These are phyloP conservation scores for Pyrrhia umbra DNA, from an alignment of 2,888 invertebrate species.

Conservation along the genomic window DNA sequence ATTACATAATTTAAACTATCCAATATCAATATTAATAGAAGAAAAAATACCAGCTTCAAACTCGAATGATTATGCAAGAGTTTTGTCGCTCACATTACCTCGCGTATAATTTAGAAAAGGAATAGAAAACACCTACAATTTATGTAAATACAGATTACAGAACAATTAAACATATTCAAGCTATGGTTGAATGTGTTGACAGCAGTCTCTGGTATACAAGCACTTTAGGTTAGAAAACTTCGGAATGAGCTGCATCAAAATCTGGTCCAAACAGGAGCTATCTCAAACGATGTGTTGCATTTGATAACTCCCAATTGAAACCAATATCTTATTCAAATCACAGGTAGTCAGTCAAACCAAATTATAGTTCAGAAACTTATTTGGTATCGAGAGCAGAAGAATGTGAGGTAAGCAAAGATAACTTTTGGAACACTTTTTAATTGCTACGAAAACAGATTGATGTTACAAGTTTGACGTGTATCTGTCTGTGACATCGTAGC, in stretches of 20 bases:
- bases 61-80: slow-evolving; percentile 40
- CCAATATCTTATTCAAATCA: not conserved
- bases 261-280: not conserved
- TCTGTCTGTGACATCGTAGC: too few relatives aligned
- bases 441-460: too few relatives aligned
- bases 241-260: not conserved
- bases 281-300: not conserved
- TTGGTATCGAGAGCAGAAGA: too few relatives aligned
- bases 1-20: slow-evolving; percentile 36
- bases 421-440: not conserved
- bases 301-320: not conserved
- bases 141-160: not conserved
- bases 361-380: not conserved
- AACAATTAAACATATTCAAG: too few relatives aligned
- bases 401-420: not conserved
- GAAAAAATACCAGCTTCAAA: slow-evolving; percentile 28
- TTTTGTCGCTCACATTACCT: slow-evolving; percentile 26
- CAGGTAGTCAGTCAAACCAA: not conserved
- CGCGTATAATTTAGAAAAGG: slow-evolving; percentile 13
- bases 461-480: too few relatives aligned
- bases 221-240: not conserved
- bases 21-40: slow-evolving; percentile 29
- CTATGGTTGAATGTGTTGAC: not conserved
- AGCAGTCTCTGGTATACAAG: not conserved
- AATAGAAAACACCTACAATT: slow-evolving; percentile 20